Percentiles rank a stretch among this genome's conserved stretches.
Evolutionary conservation across 1,140 invertebrate genomes (phyloP).

Genomic region (Cydia strobilella): DNA sequence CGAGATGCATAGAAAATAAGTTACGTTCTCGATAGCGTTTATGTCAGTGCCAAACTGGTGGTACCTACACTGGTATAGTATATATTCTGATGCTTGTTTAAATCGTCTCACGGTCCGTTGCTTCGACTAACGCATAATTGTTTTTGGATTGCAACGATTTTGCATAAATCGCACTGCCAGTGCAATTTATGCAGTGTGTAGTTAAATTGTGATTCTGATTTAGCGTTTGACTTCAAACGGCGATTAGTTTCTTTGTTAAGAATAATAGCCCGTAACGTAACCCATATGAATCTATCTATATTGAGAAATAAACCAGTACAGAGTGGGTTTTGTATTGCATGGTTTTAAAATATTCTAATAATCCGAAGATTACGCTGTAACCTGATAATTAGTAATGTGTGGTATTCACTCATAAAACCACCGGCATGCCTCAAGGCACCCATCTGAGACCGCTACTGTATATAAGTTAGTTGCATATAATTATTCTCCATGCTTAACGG

Average conservation of each 20-base stretch:
- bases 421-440: neutral
- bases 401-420: neutral
- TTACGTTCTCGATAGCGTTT: too few relatives aligned
- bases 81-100: neutral
- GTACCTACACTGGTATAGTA: too few relatives aligned
- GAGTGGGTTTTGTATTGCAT: neutral
- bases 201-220: neutral
- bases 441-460: constrained; percentile 5
- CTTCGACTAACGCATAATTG: neutral
- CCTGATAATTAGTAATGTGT: neutral
- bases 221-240: neutral
- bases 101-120: constrained; percentile 8
- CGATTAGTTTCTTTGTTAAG: neutral
- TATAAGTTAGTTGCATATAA: neutral
- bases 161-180: neutral
- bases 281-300: too few relatives aligned
- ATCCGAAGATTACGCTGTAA: neutral
- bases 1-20: too few relatives aligned
- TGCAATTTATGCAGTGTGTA: neutral
- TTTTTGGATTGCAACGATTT: neutral
- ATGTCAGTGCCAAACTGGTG: too few relatives aligned
- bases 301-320: too few relatives aligned
- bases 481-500: neutral
- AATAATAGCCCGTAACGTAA: neutral
- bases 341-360: neutral